phyloP scores from a whole-genome alignment of 1,140 invertebrate genomes.

The Planococcus citri region DNA sequence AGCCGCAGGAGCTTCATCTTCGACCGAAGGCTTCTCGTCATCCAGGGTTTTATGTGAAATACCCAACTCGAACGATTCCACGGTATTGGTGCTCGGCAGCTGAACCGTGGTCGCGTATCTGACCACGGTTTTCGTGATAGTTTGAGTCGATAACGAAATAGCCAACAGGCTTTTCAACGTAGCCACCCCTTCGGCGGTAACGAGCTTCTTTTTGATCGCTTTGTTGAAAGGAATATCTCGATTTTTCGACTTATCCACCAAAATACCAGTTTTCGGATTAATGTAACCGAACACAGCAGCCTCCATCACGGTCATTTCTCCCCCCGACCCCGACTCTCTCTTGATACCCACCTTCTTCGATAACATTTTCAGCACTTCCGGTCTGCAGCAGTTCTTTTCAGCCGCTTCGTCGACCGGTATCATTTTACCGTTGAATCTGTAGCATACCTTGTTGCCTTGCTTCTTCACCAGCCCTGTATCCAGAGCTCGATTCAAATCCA shows the following conservation, averaged over 20 bases:
- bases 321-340: slow-evolving; percentile 37
- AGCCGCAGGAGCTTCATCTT: neutral
- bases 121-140: slow-evolving; percentile 66
- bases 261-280: slow-evolving; percentile 71
- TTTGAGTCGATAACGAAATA: slow-evolving; percentile 71
- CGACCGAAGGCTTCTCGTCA: neutral
- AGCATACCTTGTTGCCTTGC: slow-evolving; percentile 35
- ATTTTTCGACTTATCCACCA: slow-evolving; percentile 62
- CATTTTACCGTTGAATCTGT: slow-evolving; percentile 39
- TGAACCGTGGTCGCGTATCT: slow-evolving; percentile 23
- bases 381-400: slow-evolving; percentile 49
- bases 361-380: slow-evolving; percentile 72
- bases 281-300: slow-evolving; percentile 69
- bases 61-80: neutral
- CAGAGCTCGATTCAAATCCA: slow-evolving; percentile 77
- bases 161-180: slow-evolving; percentile 68
- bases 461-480: slow-evolving; percentile 63
- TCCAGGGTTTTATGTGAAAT: neutral
- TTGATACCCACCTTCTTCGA: slow-evolving; percentile 62
- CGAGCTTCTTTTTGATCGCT: slow-evolving; percentile 69
- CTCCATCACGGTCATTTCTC: slow-evolving; percentile 69
- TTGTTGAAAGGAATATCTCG: slow-evolving; percentile 68
- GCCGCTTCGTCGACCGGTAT: slow-evolving; percentile 50
- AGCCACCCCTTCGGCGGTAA: slow-evolving; percentile 72
- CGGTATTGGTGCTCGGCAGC: neutral